Evolutionary conservation across 1,140 invertebrate species (phyloP), one percentile per base, ranked within the genome.

Genomic region (Diorhabda carinulata): DNA sequence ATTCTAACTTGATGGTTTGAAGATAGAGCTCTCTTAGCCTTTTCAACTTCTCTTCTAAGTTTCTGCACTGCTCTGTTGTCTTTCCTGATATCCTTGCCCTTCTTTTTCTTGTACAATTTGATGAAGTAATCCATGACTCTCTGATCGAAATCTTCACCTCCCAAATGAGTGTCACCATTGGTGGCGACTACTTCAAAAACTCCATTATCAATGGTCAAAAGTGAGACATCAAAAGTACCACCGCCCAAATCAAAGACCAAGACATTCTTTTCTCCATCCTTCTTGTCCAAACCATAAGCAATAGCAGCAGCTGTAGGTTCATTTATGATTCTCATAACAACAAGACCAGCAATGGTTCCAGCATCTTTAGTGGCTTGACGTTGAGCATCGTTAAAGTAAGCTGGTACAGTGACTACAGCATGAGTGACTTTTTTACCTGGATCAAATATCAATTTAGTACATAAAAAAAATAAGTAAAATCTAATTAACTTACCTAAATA

Each of bases 221-320:
- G 87, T 67, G 97, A 99, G 0, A 99, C 98, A 85, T 99, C 98
- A 79, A 99, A 99, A 74, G 98, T 99, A 85, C 98, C 98, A 85
- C 98, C 98, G 81, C 98, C 98, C 81, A 99, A 88, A 88, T 99
- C 98, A 82, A 99, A 99, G 2, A 99, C 97, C 45, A 99, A 85
- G 52, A 99, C 96, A 78, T 99, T 99, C 84, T 98, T 98, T 82
- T 99, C 98, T 61, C 97, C 97, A 70, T 98, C 96, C 81, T 97
- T 98, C 84, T 99, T 99, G 85, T 99, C 98, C 71, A 99, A 87
- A 84, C 98, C 98, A 78, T 99, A 99, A 70, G 98, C 98, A 84
- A 99, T 99, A 70, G 98, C 98, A 65, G 98, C 98, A 4, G 98
- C 98, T 43, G 98, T 99, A n/a, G 98, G 98, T 82, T 99, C 98